Conservation (phyloP, 1,140 invertebrate genomes). For the Paralvinella palmiformis region DNA sequence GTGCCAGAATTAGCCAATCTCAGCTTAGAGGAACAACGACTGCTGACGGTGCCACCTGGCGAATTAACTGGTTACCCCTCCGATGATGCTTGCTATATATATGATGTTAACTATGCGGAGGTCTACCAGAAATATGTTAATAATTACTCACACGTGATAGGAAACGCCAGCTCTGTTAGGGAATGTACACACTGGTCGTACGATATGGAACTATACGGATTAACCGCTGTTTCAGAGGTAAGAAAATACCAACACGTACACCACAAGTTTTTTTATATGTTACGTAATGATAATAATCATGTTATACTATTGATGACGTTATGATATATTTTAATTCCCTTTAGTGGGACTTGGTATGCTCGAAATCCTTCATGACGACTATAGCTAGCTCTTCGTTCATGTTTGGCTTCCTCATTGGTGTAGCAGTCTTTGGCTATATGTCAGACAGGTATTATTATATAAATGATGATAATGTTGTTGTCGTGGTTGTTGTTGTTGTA, state of each 20-base stretch:
- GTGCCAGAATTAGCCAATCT: not conserved
- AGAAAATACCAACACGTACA: not conserved
- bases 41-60: not conserved
- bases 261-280: constrained; percentile 3
- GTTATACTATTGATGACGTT: not conserved
- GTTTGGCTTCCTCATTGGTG: constrained; percentile 40
- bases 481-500: no score
- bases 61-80: not conserved
- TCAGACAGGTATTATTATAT: constrained; percentile 42
- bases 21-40: not conserved
- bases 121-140: no score
- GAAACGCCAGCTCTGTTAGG: no score
- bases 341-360: constrained; percentile 41
- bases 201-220: no score
- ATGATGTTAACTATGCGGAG: constrained; percentile 3
- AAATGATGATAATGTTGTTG: no score
- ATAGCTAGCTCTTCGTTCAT: constrained; percentile 40
- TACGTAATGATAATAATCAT: constrained; percentile 5
- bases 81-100: not conserved
- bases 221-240: constrained; percentile 17
- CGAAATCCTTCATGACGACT: constrained; percentile 28
- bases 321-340: constrained; percentile 1
- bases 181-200: no score
- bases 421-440: constrained; percentile 34
- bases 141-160: no score